Percentiles rank a stretch among this genome's conserved stretches.
phyloP scores from a whole-genome alignment of 2,113 vertebrate species.

The Corydoras sp. region DNA sequence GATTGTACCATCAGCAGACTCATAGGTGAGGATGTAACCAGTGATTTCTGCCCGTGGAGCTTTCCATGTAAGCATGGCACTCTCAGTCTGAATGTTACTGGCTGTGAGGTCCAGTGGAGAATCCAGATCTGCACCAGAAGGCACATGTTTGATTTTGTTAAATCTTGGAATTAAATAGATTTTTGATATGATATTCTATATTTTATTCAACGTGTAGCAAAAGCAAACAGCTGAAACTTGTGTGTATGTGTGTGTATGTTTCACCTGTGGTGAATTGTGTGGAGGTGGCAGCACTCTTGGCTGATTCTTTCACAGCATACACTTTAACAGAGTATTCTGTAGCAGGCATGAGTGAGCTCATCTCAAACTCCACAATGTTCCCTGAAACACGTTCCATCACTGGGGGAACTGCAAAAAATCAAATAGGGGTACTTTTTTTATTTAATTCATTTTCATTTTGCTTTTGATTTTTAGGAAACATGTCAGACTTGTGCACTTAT shows the following conservation, averaged over 20 bases:
- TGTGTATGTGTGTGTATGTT: neutral
- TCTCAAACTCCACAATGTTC: constrained; percentile 83
- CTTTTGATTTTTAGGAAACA: too few species aligned
- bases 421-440: neutral
- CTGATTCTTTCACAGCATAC: constrained; percentile 76
- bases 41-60: constrained; percentile 81
- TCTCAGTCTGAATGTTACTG: constrained; percentile 84
- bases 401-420: constrained; percentile 65
- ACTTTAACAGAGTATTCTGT: constrained; percentile 81
- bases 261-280: constrained; percentile 87
- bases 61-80: constrained; percentile 80
- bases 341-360: constrained; percentile 76
- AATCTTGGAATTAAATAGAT: too few species aligned
- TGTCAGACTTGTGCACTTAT: too few species aligned
- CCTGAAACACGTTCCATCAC: constrained; percentile 82
- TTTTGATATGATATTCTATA: too few species aligned
- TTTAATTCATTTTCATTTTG: neutral
- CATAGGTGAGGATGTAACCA: constrained; percentile 83
- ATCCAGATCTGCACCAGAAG: constrained; percentile 74
- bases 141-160: neutral
- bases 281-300: constrained; percentile 76
- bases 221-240: neutral
- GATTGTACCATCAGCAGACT: constrained; percentile 75
- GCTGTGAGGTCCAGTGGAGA: constrained; percentile 79
- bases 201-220: neutral